Evolutionary conservation across 2,113 vertebrate genomes (phyloP).

Genomic region (Engraulis encrasicolus): DNA sequence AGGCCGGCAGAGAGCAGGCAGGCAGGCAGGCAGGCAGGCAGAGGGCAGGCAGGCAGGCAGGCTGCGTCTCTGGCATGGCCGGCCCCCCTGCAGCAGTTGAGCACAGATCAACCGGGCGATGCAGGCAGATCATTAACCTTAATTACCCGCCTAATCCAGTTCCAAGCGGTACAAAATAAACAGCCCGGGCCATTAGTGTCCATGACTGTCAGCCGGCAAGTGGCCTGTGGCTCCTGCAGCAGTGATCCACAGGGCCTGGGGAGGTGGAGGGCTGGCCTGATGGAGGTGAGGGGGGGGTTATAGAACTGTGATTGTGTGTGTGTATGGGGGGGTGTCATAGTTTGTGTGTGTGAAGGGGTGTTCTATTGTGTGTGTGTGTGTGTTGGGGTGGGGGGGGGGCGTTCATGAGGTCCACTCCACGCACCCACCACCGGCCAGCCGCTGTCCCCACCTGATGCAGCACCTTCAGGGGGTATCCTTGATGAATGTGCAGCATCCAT

Average conservation of each 20-base stretch:
- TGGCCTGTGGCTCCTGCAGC: constrained; percentile 78
- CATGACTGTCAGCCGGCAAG: constrained; percentile 82
- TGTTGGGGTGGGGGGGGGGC: too few relatives aligned
- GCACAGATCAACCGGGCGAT: constrained; percentile 75
- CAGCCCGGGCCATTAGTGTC: constrained; percentile 81
- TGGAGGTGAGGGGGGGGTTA: background rate
- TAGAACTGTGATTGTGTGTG: too few relatives aligned
- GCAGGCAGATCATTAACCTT: constrained; percentile 83
- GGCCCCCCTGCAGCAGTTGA: constrained; percentile 66
- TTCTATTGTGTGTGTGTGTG: too few relatives aligned
- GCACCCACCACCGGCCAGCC: background rate
- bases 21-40: too few relatives aligned
- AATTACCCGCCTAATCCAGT: constrained; percentile 87
- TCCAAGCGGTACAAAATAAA: constrained; percentile 81
- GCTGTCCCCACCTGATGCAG: constrained; percentile 11
- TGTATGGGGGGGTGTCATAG: too few relatives aligned
- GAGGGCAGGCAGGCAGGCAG: too few relatives aligned
- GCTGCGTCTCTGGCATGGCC: constrained; percentile 51
- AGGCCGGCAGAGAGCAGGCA: too few relatives aligned
- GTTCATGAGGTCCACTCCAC: background rate
- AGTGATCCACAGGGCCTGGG: constrained; percentile 68
- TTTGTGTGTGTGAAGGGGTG: too few relatives aligned
- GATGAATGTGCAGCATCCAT: too few relatives aligned
- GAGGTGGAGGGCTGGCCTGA: constrained; percentile 45
- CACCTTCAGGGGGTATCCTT: constrained; percentile 24